Base-by-base conservation (phyloP, 2,888 invertebrate genomes). In the Drosophila pseudotakahashii region DNA sequence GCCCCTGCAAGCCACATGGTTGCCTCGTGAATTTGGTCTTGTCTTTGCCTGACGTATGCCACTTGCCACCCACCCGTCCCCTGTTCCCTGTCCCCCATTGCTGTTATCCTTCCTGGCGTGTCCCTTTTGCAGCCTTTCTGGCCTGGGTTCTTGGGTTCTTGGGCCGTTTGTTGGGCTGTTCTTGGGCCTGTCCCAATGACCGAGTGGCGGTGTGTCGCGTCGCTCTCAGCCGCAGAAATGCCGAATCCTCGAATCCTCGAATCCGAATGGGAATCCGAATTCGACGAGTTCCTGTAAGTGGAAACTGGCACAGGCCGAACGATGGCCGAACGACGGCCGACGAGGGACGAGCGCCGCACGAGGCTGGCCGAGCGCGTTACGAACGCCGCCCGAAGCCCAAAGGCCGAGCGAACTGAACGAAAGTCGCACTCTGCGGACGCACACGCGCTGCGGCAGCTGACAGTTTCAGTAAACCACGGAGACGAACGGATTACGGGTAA, bases 401-500 rank as follows among this genome's bases (percentile, higher is more conserved):
- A 19, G 19, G 60, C 69, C 75, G 75, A 72, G 42, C 74, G 75
- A 89, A 87, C 89, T 89, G 64, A 90, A 90, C 91, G 90, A 89
- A 90, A 81, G 84, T 87, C 77, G 79, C 81, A 88, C 89, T 90
- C 82, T 86, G 87, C 77, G 77, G 81, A 74, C 76, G 81, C 78
- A 81, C 82, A 85, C 84, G 86, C 72, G 78, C 78, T 81, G 82
- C 89, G 89, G 89, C 88, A 89, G 90, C 90, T 89, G 89, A 90
- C 92, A 92, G 92, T 92, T 91, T 91, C 90, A 92, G 91, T 89
- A 91, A 92, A 92, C 91, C 91, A 91, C 92, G 90, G 90, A 91
- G 90, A 90, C 90, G 91, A 91, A 91, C 92, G 92, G 92, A 92
- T 91, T 91, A 90, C 92, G 91, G 92, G 92, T 90, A 89, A 89